Base-by-base conservation (phyloP, 2,888 invertebrate species). In the Drosophila rellima region DNA sequence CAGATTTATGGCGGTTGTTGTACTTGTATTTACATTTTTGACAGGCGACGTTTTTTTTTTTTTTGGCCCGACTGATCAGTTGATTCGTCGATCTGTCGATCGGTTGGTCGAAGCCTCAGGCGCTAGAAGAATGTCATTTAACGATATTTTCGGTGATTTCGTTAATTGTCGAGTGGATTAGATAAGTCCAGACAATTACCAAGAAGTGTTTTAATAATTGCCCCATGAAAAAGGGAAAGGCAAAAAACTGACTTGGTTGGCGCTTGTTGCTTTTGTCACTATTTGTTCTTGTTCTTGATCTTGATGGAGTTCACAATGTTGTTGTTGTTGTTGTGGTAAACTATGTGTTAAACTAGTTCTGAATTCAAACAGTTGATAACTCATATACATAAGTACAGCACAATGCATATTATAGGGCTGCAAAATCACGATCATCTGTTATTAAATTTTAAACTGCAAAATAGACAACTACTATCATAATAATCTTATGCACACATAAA, bases 101-200 rank as follows among this genome's bases (percentile, higher is more conserved):
- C 44, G 61, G 2, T 45, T 17, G 39, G 40, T 33, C 33, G 76
- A 71, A 42, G 47, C 73, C 81, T 62, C 68, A 47, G 83, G 81
- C 81, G 83, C 81, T 81, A 76, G 67, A 73, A 76, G 79, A 82
- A 83, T 82, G 86, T 81, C 74, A 77, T 63, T 86, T 70, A 52
- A 40, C 59, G 72, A 72, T 72, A 47, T 66, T 54, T 77, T 55
- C 20, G 55, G 39, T 50, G 72, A 71, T 80, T 74, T 72, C 59
- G 78, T 69, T 75, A 80, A 82, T 78, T 86, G 78, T 86, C 57
- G 79, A 86, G 86, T 83, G 86, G 76, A 56, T 78, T 66, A 63
- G 80, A 70, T 65, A 76, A 77, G 69, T 70, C 70, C 56, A 70
- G 69, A 51, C 65, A 80, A 54, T 72, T 54, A 62, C 55, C 78